Conservation (phyloP, 1,140 invertebrate genomes). For the Pissodes strobi region DNA sequence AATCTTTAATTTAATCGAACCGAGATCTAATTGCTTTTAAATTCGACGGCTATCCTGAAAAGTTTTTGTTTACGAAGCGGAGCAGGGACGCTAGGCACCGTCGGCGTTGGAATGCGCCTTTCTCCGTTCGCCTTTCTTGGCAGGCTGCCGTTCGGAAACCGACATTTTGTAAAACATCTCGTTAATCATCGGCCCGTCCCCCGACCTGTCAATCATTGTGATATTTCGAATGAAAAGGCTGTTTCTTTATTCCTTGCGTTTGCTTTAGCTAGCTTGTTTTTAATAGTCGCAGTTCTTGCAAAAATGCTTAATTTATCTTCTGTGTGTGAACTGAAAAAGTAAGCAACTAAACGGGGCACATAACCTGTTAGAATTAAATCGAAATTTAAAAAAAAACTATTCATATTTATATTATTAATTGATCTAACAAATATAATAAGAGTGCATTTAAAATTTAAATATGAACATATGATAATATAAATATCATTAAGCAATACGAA, state of each 20-base stretch:
- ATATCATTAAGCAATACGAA: no score
- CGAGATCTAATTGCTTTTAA: constrained; percentile 16
- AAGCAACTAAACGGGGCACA: no score
- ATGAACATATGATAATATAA: no score
- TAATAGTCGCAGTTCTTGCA: constrained; percentile 35
- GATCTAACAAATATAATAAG: no score
- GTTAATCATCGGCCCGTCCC: constrained; percentile 53
- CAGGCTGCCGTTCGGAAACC: constrained; percentile 46
- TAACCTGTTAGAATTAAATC: no score
- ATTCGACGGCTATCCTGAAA: constrained; percentile 1
- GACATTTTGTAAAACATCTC: constrained; percentile 53
- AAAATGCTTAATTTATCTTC: constrained; percentile 24
- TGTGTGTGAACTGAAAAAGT: background rate
- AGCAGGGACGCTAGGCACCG: constrained; percentile 22
- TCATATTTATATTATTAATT: no score
- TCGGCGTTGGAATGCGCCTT: constrained; percentile 25
- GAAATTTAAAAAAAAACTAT: no score
- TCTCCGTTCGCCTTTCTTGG: constrained; percentile 22
- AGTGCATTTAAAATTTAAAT: no score
- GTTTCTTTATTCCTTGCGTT: constrained; percentile 33
- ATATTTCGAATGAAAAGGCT: constrained; percentile 42
- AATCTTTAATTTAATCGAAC: no score
- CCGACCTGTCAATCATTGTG: constrained; percentile 52
- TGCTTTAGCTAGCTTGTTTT: constrained; percentile 29
- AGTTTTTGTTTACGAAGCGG: constrained; percentile 26